phyloP scores from a whole-genome alignment of 2,888 invertebrate species.

The Ophraella communa region DNA sequence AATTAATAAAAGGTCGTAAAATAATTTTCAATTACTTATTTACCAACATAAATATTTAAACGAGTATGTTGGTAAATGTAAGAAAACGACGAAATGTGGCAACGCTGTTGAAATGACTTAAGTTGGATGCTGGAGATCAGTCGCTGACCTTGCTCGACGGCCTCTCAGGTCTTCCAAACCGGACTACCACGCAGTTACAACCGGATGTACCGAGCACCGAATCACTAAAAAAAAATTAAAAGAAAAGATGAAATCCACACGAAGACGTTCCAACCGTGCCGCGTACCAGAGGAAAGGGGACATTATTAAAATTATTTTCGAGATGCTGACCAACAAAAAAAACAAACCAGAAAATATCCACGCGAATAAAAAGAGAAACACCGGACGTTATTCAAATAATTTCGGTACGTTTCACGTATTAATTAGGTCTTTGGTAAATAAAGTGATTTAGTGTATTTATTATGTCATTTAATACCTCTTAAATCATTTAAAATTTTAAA shows the following conservation, averaged over 20 bases:
- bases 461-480: too few relatives aligned
- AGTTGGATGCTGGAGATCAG: conserved; percentile 55
- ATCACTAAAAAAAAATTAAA: conserved; percentile 45
- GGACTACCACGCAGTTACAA: conserved; percentile 50
- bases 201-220: conserved; percentile 55
- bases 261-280: conserved; percentile 18
- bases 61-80: not conserved
- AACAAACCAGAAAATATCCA: conserved; percentile 8
- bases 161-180: conserved; percentile 43
- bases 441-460: not conserved
- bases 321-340: conserved; percentile 16
- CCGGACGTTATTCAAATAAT: conserved; percentile 9
- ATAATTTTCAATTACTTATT: too few relatives aligned
- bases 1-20: too few relatives aligned
- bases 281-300: conserved; percentile 4
- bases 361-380: not conserved
- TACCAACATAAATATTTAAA: not conserved
- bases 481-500: too few relatives aligned
- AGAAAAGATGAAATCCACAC: conserved; percentile 22
- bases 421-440: not conserved
- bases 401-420: not conserved
- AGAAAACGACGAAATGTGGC: not conserved
- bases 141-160: conserved; percentile 62
- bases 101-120: conserved; percentile 29
- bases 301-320: conserved; percentile 24